Evolutionary conservation across 2,888 invertebrate species (phyloP).

Genomic region (Gibbula magus): DNA sequence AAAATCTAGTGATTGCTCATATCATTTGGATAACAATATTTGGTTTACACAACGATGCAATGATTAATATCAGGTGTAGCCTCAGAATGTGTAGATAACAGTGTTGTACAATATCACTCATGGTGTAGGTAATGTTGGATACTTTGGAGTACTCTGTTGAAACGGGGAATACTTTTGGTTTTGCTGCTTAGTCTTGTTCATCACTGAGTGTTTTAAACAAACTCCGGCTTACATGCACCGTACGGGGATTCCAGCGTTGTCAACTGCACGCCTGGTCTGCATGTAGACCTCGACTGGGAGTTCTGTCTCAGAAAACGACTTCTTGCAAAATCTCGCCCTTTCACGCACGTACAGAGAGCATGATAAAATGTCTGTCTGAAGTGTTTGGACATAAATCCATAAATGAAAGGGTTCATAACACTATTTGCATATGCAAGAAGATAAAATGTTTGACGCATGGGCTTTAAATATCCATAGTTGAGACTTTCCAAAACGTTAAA

Average conservation of each 20-base stretch:
- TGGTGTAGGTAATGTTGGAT: too few relatives aligned
- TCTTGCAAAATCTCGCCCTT: conserved; percentile 29
- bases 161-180: too few relatives aligned
- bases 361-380: conserved; percentile 78
- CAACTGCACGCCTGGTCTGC: background rate
- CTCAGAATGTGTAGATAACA: too few relatives aligned
- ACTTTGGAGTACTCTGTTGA: too few relatives aligned
- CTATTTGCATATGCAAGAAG: conserved; percentile 84
- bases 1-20: too few relatives aligned
- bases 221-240: conserved; percentile 14
- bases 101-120: too few relatives aligned
- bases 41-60: too few relatives aligned
- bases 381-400: conserved; percentile 84
- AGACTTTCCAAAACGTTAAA: conserved; percentile 78
- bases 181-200: too few relatives aligned
- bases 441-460: conserved; percentile 81
- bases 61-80: too few relatives aligned
- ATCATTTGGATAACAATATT: too few relatives aligned
- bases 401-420: conserved; percentile 84
- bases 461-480: conserved; percentile 79
- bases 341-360: conserved; percentile 43
- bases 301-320: conserved; percentile 30
- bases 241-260: background rate
- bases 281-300: conserved; percentile 24
- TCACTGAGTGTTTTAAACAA: background rate